Evolutionary conservation across 2,113 vertebrate species (phyloP).

Genomic region (Prunella himalayana): DNA sequence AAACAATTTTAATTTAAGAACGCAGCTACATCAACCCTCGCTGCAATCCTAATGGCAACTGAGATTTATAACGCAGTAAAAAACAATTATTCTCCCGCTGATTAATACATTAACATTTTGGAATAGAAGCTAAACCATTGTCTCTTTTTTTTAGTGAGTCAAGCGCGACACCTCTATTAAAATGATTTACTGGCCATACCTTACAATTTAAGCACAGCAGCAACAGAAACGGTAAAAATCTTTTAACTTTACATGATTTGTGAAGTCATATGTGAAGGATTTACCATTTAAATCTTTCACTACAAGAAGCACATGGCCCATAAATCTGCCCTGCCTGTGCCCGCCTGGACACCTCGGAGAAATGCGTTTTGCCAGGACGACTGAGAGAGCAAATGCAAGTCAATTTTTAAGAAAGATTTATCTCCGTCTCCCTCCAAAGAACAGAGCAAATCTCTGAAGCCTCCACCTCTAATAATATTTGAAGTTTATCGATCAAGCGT

Average conservation of each 20-base stretch:
- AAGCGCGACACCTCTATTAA: conserved; percentile 84
- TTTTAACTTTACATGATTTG: conserved; percentile 89
- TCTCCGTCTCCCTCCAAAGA: conserved; percentile 80
- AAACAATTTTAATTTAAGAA: conserved; percentile 82
- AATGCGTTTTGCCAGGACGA: conserved; percentile 82
- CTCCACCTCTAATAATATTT: conserved; percentile 90
- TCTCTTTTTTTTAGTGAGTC: conserved; percentile 70
- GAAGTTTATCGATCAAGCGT: conserved; percentile 91
- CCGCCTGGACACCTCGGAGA: conserved; percentile 75
- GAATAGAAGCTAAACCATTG: conserved; percentile 80
- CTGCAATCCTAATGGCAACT: conserved; percentile 74
- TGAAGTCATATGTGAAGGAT: conserved; percentile 91
- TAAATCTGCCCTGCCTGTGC: conserved; percentile 81
- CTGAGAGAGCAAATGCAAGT: conserved; percentile 79
- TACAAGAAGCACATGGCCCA: conserved; percentile 84
- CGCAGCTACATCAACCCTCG: conserved; percentile 64
- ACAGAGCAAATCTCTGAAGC: conserved; percentile 84
- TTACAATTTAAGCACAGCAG: conserved; percentile 85
- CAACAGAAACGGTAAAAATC: conserved; percentile 90
- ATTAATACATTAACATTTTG: conserved; percentile 86
- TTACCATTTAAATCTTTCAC: conserved; percentile 91
- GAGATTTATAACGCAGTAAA: conserved; percentile 75
- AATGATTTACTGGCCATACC: conserved; percentile 84
- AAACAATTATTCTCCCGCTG: conserved; percentile 82
- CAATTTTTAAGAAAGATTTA: conserved; percentile 91